Evolutionary conservation across 2,888 invertebrate species (phyloP), one percentile per base, ranked within the genome.

Genomic region (Anaspis maculata): DNA sequence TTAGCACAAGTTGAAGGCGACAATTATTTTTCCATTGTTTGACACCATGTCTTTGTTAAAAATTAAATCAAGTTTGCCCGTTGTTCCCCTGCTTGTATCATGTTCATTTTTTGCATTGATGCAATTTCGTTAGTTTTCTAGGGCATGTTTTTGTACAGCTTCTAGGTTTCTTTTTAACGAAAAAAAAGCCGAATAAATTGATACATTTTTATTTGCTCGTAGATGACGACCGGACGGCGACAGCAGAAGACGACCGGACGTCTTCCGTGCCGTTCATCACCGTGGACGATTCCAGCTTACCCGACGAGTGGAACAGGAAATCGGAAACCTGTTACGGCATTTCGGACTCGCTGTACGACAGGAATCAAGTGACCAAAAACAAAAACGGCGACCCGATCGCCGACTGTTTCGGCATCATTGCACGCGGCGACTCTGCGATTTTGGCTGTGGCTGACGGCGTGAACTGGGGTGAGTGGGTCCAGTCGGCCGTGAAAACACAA

Each of bases 391-490:
- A 83, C 61, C 90, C 90, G 1, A 83, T 90, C 42, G 90, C 90
- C 10, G 90, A 90, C 66, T 84, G 87, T 49, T 90, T 84, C 66
- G 89, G 83, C 1, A 69, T 90, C 39, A 79, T 78, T 21, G 73
- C 76, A 3, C 67, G 78, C 29, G 70, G 71, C n/a, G 83, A 88
- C 66, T 82, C 78, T 40, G 80, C 83, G 10, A 72, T 88, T 35
- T 68, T 90, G 61, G 82, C 83, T 9, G 72, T 91, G 35, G 90
- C 89, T 2, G 90, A 90, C 67, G 90, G 90, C 13, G 90, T 90
- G 2, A 90, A 91, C 66, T 91, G 90, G 90, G 90, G 90, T 62
- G 55, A 58, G 56, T 91, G 90, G 90, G 90, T 90, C 62, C 54
- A 58, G 56, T 3, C 25, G 10, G 9, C 3, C 9, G 11, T 25